phyloP scores from a whole-genome alignment of 2,113 vertebrate genomes.

The Neotoma lepida region DNA sequence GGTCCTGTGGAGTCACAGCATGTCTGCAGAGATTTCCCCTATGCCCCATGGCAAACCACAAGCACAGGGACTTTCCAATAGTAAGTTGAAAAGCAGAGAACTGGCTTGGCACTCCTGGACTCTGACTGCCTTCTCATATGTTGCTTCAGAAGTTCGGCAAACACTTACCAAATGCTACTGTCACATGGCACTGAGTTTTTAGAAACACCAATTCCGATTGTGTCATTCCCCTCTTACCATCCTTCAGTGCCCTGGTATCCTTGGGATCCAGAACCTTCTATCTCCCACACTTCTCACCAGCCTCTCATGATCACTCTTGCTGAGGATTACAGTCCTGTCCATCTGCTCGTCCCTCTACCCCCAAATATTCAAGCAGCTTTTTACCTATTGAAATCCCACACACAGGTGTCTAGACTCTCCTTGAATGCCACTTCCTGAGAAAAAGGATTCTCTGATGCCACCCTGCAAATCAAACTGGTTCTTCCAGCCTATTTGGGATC shows the following conservation, averaged over 20 bases:
- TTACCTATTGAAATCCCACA: neutral
- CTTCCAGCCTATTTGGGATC: neutral
- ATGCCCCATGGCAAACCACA: neutral
- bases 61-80: neutral
- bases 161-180: neutral
- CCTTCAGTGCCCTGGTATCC: fast-evolving
- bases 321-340: neutral
- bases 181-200: fast-evolving
- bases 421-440: neutral
- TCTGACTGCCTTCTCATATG: neutral
- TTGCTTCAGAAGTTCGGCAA: no score
- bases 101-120: no score
- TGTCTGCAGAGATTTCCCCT: neutral
- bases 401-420: neutral
- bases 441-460: neutral
- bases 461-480: neutral
- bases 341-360: neutral
- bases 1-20: fast-evolving
- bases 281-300: neutral
- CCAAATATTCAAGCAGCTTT: neutral
- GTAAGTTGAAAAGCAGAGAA: neutral
- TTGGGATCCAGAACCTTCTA: neutral
- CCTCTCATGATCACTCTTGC: fast-evolving
- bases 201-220: neutral
- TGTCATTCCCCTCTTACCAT: neutral